Conservation (phyloP, 2,113 vertebrate species). For the Vidua macroura region DNA sequence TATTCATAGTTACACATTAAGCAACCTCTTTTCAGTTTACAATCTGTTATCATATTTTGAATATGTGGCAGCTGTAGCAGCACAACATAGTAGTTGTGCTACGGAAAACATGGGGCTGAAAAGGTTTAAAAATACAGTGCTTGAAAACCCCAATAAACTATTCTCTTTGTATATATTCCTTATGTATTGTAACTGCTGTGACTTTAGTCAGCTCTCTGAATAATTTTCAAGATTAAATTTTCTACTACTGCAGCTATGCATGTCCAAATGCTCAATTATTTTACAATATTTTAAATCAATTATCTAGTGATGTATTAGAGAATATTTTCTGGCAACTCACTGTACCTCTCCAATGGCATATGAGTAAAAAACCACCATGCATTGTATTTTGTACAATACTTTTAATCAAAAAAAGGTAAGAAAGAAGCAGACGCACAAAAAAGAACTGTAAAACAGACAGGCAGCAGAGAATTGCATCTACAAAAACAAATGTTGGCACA, state of each 20-base stretch:
- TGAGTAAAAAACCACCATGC: neutral
- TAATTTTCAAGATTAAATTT: neutral
- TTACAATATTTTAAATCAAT: neutral
- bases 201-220: neutral
- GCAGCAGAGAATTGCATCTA: neutral
- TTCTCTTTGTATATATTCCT: neutral
- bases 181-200: neutral
- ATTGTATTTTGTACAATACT: neutral
- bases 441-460: neutral
- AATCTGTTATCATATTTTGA: neutral
- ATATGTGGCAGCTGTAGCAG: neutral
- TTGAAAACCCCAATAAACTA: neutral
- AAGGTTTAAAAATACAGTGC: neutral
- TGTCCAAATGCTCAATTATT: neutral
- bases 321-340: neutral
- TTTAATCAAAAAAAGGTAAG: neutral
- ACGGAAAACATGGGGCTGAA: neutral
- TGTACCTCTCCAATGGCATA: neutral
- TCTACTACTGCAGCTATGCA: neutral
- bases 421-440: neutral
- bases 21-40: neutral
- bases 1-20: neutral
- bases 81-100: neutral
- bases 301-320: neutral
- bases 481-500: neutral